phyloP scores from a whole-genome alignment of 2,888 invertebrate genomes.

The Buathra laborator region DNA sequence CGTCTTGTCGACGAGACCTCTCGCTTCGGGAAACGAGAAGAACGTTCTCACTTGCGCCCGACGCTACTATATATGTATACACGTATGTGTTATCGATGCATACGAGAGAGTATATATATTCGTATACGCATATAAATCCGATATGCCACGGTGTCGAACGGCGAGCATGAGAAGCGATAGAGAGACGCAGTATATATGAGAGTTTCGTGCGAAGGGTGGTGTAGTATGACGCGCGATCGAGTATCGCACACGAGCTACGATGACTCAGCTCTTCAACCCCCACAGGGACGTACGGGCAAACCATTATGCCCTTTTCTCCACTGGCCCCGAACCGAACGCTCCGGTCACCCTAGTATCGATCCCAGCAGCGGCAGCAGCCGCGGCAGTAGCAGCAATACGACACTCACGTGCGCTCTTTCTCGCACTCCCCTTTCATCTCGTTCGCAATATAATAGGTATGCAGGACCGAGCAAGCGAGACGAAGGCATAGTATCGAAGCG shows the following conservation, averaged over 20 bases:
- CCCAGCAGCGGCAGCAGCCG: constrained; percentile 66
- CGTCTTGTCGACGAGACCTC: background rate
- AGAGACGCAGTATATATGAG: constrained; percentile 17
- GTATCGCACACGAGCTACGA: constrained; percentile 79
- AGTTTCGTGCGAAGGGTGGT: constrained; percentile 71
- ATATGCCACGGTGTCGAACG: constrained; percentile 48
- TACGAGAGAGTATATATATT: constrained; percentile 9
- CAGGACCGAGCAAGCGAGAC: constrained; percentile 50
- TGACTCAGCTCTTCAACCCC: constrained; percentile 80
- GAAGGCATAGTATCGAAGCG: constrained; percentile 14
- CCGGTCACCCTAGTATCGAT: constrained; percentile 68
- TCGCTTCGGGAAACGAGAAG: constrained; percentile 5
- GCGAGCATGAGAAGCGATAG: background rate
- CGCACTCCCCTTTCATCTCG: constrained; percentile 40
- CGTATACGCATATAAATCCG: constrained; percentile 31
- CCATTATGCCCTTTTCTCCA: constrained; percentile 76
- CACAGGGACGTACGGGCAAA: constrained; percentile 63
- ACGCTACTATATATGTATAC: background rate
- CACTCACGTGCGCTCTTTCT: constrained; percentile 39
- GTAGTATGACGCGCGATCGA: constrained; percentile 80
- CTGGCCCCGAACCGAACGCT: constrained; percentile 70
- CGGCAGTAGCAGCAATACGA: constrained; percentile 51
- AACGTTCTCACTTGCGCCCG: constrained; percentile 1
- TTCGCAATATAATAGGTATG: constrained; percentile 40
- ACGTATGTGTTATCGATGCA: constrained; percentile 22